phyloP scores from a whole-genome alignment of 30 jellyfish, hydroid and myxozoan genomes.

The Turritopsis dohrnii region DNA sequence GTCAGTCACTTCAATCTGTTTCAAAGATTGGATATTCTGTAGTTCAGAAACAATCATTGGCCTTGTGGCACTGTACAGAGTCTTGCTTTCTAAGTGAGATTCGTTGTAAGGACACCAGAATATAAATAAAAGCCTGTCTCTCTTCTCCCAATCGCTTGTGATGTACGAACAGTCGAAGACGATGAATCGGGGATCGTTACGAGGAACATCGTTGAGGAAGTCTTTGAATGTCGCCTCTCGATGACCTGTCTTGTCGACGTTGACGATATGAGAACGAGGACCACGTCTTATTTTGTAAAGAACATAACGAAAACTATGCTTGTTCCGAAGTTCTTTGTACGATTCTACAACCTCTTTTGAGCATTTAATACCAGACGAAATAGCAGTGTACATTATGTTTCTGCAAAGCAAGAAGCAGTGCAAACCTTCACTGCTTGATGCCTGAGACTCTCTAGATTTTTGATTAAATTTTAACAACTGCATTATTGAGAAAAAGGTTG shows the following conservation, averaged over 20 bases:
- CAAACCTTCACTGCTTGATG: too few species aligned
- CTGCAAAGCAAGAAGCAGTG: neutral
- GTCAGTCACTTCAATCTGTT: neutral
- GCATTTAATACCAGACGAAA: neutral
- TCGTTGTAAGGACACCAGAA: neutral
- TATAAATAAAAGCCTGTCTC: neutral
- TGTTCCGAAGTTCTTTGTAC: neutral
- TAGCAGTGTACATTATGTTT: neutral
- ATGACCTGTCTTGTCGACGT: neutral
- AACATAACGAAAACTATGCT: neutral
- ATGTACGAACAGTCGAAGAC: neutral
- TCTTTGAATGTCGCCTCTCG: slow-evolving; percentile 3
- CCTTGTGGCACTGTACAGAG: neutral
- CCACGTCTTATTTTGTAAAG: neutral
- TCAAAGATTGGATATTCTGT: neutral
- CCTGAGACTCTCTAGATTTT: too few species aligned
- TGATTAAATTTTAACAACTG: too few species aligned
- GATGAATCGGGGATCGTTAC: neutral
- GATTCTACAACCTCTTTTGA: neutral
- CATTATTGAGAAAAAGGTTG: too few species aligned
- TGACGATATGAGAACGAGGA: neutral
- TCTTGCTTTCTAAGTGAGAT: neutral
- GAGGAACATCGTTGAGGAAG: neutral
- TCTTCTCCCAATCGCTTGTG: neutral
- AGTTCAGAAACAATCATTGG: neutral